Percentiles rank a stretch among this genome's conserved stretches.
Conservation (phyloP, 2,113 vertebrate genomes). For the Chunga burmeisteri region DNA sequence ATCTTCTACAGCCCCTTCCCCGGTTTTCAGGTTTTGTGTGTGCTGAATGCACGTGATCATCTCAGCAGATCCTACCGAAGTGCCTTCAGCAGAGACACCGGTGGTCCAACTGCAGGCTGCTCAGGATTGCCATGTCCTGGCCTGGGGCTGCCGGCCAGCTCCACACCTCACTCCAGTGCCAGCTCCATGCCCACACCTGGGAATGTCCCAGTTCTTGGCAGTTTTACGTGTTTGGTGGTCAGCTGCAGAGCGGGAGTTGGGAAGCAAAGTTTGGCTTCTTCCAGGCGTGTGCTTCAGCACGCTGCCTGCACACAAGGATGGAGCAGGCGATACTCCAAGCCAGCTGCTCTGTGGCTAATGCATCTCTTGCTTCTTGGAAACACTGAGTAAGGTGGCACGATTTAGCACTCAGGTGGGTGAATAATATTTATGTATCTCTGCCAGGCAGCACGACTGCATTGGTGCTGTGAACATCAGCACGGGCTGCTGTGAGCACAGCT, state of each 20-base stretch:
- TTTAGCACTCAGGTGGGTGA: not conserved
- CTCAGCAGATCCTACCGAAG: not conserved
- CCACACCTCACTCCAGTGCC: not conserved
- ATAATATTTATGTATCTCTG: not conserved
- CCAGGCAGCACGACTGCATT: rapidly evolving
- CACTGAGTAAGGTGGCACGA: not conserved
- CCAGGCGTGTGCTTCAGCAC: rapidly evolving
- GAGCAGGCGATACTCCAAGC: not conserved
- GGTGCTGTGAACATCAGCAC: not conserved
- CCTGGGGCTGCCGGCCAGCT: rapidly evolving
- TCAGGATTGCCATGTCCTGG: rapidly evolving
- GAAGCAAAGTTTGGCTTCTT: not conserved
- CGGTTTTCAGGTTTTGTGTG: rapidly evolving
- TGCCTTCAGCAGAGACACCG: not conserved
- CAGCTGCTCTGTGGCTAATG: not conserved
- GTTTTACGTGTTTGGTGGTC: too few relatives aligned
- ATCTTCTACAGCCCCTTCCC: not conserved
- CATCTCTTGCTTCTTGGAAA: not conserved
- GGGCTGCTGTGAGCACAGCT: not conserved
- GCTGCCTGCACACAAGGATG: not conserved
- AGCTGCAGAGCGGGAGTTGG: not conserved
- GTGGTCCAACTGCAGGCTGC: rapidly evolving
- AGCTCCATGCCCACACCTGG: not conserved
- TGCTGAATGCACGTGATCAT: rapidly evolving
- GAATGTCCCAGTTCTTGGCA: not conserved